Evolutionary conservation across 2,888 invertebrate species (phyloP), one percentile per base, ranked within the genome.

Genomic region (Deilephila elpenor): DNA sequence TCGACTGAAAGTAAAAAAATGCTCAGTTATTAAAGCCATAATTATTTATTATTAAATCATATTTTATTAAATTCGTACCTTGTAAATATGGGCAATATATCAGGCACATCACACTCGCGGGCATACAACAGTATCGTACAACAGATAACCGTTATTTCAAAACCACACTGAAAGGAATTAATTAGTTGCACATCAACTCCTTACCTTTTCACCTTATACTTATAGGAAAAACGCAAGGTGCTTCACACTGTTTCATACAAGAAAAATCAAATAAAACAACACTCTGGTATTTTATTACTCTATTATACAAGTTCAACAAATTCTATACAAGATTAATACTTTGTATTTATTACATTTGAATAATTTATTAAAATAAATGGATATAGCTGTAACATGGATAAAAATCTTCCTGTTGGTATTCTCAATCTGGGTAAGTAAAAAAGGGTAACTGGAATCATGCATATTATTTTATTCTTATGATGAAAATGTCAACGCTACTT

Each of bases 301-400:
- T 93, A 91, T 91, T 89, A 85, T 90, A 92, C 83, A 88, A 84
- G 79, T 90, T 91, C 83, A 93, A 91, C 87, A 89, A 89, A 79
- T 74, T 87, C 87, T 92, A 92, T 89, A 92, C 87, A 91, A 85
- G 84, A 84, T 86, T 84, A 88, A 88, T 89, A 88, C 82, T 89
- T 80, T 86, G 83, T 81, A 79, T 77, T 67, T 80, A 83, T 80
- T 81, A 84, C 79, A 82, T 81, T 84, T 83, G 77, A 82, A 86
- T 78, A 79, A 83, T 83, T 81, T 82, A 84, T 79, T 84, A 83
- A 79, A 78, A 77, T 64, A 74, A 56, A 25, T 67, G 74, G 59
- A 71, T 71, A 72, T 74, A 75, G 70, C 71, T 76, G 70, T 75
- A 76, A 75, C 71, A 72, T 74, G 67, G 25, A 73, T 53, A 70